Base-by-base conservation (phyloP, 2,888 invertebrate genomes). In the Lacanobia oleracea region DNA sequence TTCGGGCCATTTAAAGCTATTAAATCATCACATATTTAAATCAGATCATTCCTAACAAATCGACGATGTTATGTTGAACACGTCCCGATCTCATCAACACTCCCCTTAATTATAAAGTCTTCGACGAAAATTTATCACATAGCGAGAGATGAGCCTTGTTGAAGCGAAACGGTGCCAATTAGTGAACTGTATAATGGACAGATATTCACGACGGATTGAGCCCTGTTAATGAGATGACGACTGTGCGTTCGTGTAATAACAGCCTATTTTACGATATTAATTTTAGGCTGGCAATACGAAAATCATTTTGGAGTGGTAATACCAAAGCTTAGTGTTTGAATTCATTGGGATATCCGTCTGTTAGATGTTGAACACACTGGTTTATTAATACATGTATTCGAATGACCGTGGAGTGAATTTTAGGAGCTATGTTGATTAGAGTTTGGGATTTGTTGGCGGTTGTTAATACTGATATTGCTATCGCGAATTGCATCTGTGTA, bases 161-260 rank as follows among this genome's bases (percentile, higher is more conserved):
- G 88, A 89, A 84, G 73, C 84, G 87, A 84, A 88, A 88, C 86
- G 86, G 81, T 86, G 89, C 93, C 93, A 94, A 94, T 95, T 94
- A 94, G 90, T 81, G 86, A 87, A 89, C 83, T 88, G 86, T 88
- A 87, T 89, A 91, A 90, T 89, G 87, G 86, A 83, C 85, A 85
- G 85, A 88, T 87, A 89, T 88, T 89, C 88, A 88, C 87, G 87
- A 87, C 79, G 88, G 88, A 91, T 91, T 89, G 87, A 88, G 85
- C 89, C 84, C 83, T 82, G 86, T 88, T 91, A 92, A 92, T 91
- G 89, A 90, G 90, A 83, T 79, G 81, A 79, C 65, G 76, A 48
- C 80, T 72, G 86, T 84, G 87, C 81, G 80, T 86, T 81, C 50
- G 23, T 77, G 77, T 88, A 88, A 88, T 89, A 89, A 88, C 87